A percentile compares a stretch with the other conserved stretches of the same genome.
Evolutionary conservation across 2,797 vertebrate species (phyloP).

Genomic region (Chanos chanos): DNA sequence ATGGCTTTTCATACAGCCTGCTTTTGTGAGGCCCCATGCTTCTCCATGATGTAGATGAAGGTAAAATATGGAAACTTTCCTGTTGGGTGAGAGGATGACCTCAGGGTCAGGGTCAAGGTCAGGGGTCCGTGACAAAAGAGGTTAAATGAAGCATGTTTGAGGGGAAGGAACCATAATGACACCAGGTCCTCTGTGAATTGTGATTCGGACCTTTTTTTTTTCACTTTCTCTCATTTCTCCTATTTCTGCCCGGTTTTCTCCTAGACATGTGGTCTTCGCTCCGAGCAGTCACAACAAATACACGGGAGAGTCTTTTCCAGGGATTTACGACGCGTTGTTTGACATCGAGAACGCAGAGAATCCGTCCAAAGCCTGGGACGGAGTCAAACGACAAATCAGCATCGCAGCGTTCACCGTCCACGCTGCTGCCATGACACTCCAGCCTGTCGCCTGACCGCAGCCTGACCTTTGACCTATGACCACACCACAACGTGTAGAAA

Average conservation of each 20-base stretch:
- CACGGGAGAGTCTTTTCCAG: conserved; percentile 87
- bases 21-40: no score
- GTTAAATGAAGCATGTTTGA: no score
- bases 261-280: conserved; percentile 88
- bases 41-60: no score
- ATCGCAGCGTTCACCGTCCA: conserved; percentile 86
- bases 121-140: no score
- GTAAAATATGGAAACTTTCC: no score
- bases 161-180: no score
- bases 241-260: conserved; percentile 55
- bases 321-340: conserved; percentile 91
- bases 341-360: conserved; percentile 77
- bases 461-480: not conserved
- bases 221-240: not conserved
- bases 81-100: no score
- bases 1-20: no score
- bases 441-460: conserved; percentile 53
- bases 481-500: no score
- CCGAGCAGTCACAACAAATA: conserved; percentile 95
- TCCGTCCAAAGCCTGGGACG: conserved; percentile 73
- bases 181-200: no score
- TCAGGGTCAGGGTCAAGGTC: no score
- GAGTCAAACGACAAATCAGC: conserved; percentile 89
- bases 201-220: conserved; percentile 21
- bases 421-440: conserved; percentile 81